Conservation (phyloP, 2,113 vertebrate species). For the Bagarius yarrelli region DNA sequence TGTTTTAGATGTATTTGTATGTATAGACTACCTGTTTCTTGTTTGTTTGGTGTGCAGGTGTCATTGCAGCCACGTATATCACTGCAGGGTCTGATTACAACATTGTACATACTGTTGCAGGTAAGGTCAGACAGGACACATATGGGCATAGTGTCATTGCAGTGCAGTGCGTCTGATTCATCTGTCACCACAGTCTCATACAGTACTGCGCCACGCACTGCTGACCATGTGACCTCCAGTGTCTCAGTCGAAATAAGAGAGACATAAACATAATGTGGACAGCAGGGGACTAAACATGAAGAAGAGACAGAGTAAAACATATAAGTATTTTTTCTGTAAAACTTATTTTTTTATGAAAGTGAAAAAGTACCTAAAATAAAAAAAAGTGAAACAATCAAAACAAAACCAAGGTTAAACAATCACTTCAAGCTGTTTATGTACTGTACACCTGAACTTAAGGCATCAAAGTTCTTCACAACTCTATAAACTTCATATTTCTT, state of each 20-base stretch:
- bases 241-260: slow-evolving; percentile 79
- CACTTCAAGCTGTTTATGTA: too few relatives aligned
- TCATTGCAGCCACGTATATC: slow-evolving; percentile 78
- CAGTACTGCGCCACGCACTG: slow-evolving; percentile 82
- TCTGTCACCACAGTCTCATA: slow-evolving; percentile 77
- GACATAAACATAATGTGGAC: slow-evolving; percentile 74
- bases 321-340: neutral
- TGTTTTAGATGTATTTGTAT: too few relatives aligned
- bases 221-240: slow-evolving; percentile 78
- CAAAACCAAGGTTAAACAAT: too few relatives aligned
- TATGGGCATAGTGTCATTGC: slow-evolving; percentile 77
- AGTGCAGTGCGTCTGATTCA: slow-evolving; percentile 60
- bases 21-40: slow-evolving; percentile 76
- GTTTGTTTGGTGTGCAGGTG: slow-evolving; percentile 67
- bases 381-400: too few relatives aligned
- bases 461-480: too few relatives aligned
- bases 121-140: slow-evolving; percentile 81
- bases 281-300: slow-evolving; percentile 81
- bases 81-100: slow-evolving; percentile 81
- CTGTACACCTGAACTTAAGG: too few relatives aligned
- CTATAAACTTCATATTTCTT: too few relatives aligned
- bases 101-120: slow-evolving; percentile 77
- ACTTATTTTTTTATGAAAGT: too few relatives aligned
- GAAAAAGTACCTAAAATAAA: too few relatives aligned
- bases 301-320: neutral